Evolutionary conservation across 2,797 vertebrate genomes (phyloP).

Genomic region (Paedocypris micromegethes): DNA sequence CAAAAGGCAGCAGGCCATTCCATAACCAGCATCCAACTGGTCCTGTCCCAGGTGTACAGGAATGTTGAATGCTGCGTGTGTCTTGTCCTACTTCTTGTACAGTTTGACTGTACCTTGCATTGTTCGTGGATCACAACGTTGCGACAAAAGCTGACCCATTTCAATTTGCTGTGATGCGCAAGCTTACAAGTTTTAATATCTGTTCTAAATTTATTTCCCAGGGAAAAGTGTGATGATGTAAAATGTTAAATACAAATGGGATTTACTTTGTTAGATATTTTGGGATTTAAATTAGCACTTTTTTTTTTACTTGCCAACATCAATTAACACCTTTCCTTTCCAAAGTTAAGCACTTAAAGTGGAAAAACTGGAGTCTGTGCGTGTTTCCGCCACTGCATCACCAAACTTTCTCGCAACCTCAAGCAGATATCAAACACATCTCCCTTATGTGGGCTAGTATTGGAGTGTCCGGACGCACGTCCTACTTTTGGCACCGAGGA

Average conservation of each 20-base stretch:
- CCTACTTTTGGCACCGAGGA: slow-evolving; percentile 39
- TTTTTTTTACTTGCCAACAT: slow-evolving; percentile 4
- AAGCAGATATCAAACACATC: slow-evolving; percentile 5
- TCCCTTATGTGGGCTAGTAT: slow-evolving; percentile 25
- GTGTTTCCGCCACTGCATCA: slow-evolving; percentile 18
- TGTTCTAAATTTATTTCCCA: neutral
- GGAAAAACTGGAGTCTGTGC: slow-evolving; percentile 7
- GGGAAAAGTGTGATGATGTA: neutral
- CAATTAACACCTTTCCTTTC: slow-evolving; percentile 33
- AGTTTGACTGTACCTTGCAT: slow-evolving; percentile 57
- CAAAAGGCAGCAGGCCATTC: slow-evolving; percentile 28
- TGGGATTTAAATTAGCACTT: slow-evolving; percentile 16
- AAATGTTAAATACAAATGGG: neutral
- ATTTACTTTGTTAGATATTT: neutral
- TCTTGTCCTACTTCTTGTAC: slow-evolving; percentile 72
- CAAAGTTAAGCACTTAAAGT: slow-evolving; percentile 18
- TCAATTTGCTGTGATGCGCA: slow-evolving; percentile 45
- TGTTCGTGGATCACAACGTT: slow-evolving; percentile 51
- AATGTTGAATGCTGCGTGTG: slow-evolving; percentile 72
- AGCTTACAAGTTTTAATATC: neutral
- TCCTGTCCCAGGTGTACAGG: slow-evolving; percentile 66
- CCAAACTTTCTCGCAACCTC: slow-evolving; percentile 22
- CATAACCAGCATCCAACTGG: slow-evolving; percentile 53
- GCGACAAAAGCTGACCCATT: slow-evolving; percentile 74
- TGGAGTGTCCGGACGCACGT: slow-evolving; percentile 39